Percentiles rank a stretch among this genome's conserved stretches.
phyloP scores from a whole-genome alignment of 1,140 invertebrate species.

The Notospermus geniculatus region DNA sequence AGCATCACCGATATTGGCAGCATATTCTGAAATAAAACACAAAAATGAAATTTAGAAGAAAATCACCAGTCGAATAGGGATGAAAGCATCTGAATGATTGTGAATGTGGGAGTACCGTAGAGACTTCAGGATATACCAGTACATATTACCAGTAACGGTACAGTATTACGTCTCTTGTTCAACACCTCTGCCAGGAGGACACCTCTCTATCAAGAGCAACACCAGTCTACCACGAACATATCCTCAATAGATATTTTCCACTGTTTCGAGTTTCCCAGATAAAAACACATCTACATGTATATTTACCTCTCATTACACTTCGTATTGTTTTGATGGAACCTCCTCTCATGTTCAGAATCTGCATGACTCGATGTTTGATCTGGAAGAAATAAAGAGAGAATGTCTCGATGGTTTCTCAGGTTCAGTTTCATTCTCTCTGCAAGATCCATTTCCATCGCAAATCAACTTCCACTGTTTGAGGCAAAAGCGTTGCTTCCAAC shows the following conservation, averaged over 20 bases:
- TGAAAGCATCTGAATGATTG: neutral
- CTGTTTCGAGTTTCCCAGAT: too few species aligned
- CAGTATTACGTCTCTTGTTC: neutral
- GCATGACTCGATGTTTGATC: constrained; percentile 79
- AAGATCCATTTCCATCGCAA: too few species aligned
- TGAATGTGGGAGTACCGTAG: too few species aligned
- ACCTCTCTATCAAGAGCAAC: too few species aligned
- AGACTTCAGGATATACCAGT: neutral
- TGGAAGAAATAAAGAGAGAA: constrained; percentile 25
- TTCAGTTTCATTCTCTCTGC: too few species aligned
- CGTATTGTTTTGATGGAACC: constrained; percentile 92
- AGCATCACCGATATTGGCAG: constrained; percentile 88
- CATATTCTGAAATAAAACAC: constrained; percentile 83
- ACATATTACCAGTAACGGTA: neutral
- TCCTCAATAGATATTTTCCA: too few species aligned
- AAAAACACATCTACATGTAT: neutral
- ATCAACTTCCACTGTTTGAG: too few species aligned
- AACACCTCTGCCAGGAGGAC: too few species aligned
- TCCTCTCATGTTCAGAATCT: constrained; percentile 84
- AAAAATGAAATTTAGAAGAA: too few species aligned
- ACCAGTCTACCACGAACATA: neutral
- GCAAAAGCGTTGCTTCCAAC: too few species aligned
- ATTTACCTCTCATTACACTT: constrained; percentile 85
- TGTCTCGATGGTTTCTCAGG: too few species aligned
- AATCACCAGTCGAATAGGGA: constrained; percentile 15